Evolutionary conservation across 2,113 vertebrate genomes (phyloP).

Genomic region (Oryzias melastigma): DNA sequence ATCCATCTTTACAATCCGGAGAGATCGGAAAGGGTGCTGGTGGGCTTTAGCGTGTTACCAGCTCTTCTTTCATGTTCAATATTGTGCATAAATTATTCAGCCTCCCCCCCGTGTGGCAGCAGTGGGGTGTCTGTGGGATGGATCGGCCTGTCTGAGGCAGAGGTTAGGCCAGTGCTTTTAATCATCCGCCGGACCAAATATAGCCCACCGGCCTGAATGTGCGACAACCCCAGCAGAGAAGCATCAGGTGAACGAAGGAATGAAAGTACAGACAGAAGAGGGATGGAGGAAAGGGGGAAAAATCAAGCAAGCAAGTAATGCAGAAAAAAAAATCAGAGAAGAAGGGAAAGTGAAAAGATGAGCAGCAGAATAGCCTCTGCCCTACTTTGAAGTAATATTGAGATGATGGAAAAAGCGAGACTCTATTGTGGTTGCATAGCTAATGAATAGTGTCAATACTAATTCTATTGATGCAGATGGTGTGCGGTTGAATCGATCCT

Average conservation of each 20-base stretch:
- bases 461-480: slow-evolving; percentile 74
- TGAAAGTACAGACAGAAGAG: neutral
- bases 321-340: slow-evolving; percentile 23
- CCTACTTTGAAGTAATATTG: slow-evolving; percentile 54
- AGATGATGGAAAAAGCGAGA: slow-evolving; percentile 61
- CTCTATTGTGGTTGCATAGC: slow-evolving; percentile 65
- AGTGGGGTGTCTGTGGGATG: slow-evolving; percentile 77
- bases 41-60: slow-evolving; percentile 64
- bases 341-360: slow-evolving; percentile 51
- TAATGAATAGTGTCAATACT: slow-evolving; percentile 73
- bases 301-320: slow-evolving; percentile 32
- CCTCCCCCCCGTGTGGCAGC: slow-evolving; percentile 63
- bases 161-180: slow-evolving; percentile 80
- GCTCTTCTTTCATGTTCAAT: slow-evolving; percentile 82
- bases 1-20: slow-evolving; percentile 48
- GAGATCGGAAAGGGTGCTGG: slow-evolving; percentile 53
- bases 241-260: slow-evolving; percentile 38
- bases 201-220: slow-evolving; percentile 61
- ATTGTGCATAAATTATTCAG: slow-evolving; percentile 85
- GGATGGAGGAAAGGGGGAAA: slow-evolving; percentile 20
- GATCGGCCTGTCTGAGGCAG: slow-evolving; percentile 79
- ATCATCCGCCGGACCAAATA: slow-evolving; percentile 79
- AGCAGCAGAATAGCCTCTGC: slow-evolving; percentile 45
- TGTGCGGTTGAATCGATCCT: slow-evolving; percentile 70
- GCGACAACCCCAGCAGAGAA: slow-evolving; percentile 37